These are phyloP conservation scores for Coccyzus lansbergi DNA, from an alignment of 2,797 vertebrate species.

Conservation along the genomic window DNA sequence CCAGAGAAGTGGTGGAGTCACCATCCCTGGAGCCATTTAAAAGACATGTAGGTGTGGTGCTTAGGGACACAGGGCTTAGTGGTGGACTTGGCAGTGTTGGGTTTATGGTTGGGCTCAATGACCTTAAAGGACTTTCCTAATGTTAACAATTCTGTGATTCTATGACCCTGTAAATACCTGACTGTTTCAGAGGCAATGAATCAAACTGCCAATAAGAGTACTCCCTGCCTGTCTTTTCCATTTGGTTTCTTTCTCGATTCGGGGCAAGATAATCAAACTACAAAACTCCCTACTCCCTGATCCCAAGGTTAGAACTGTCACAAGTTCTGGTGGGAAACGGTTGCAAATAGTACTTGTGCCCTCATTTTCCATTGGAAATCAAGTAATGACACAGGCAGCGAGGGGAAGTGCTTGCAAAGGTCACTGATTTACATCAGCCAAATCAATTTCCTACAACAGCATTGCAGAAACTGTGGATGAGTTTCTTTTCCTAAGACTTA, in stretches of 20 bases:
- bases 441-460: slow-evolving; percentile 15
- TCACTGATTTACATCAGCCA: neutral
- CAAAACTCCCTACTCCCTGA: slow-evolving; percentile 13
- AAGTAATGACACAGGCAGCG: slow-evolving; percentile 3
- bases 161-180: neutral
- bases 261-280: neutral
- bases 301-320: slow-evolving; percentile 6
- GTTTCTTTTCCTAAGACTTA: neutral
- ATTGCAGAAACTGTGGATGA: neutral
- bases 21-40: no score
- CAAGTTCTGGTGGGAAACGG: slow-evolving; percentile 35
- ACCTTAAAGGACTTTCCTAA: no score
- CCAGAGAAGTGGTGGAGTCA: no score
- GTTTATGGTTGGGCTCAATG: no score
- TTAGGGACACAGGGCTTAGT: no score
- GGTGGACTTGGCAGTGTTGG: no score
- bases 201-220: neutral
- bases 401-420: neutral
- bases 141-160: no score
- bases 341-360: slow-evolving; percentile 32
- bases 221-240: neutral
- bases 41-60: no score
- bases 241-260: neutral
- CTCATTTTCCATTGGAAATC: slow-evolving; percentile 57
- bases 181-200: neutral